Conservation (phyloP, 2,797 vertebrate genomes). For the Onychomys leucogaster region DNA sequence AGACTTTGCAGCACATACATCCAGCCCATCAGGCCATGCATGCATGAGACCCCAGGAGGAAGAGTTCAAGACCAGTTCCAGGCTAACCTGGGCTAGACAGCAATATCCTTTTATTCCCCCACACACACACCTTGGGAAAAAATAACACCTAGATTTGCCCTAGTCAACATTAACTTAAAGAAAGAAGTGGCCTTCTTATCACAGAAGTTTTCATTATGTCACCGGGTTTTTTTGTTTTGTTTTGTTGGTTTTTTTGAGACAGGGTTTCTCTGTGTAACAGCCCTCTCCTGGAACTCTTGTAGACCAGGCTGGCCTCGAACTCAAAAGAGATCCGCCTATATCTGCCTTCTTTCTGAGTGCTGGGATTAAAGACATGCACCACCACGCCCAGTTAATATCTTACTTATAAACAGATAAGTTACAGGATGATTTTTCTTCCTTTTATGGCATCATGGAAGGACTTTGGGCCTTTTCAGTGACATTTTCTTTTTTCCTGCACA, state of each 20-base stretch:
- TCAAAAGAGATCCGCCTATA: background rate
- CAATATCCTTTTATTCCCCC: background rate
- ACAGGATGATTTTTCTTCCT: background rate
- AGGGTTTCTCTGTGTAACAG: too few species aligned
- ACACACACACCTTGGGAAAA: too few species aligned
- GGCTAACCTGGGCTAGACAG: background rate
- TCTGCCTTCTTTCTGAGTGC: too few species aligned
- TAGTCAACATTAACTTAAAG: background rate
- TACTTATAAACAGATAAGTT: background rate
- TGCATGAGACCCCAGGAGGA: background rate
- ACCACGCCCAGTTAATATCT: background rate
- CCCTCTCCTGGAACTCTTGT: background rate
- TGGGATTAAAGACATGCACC: background rate
- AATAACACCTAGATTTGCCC: background rate
- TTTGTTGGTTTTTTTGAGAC: too few species aligned
- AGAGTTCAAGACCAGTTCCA: background rate
- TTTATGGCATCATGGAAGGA: background rate
- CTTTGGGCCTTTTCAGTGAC: background rate
- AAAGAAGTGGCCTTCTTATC: fast-evolving
- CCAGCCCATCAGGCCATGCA: background rate
- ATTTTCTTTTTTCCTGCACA: background rate
- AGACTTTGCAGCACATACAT: background rate
- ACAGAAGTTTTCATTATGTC: background rate
- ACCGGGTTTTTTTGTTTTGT: background rate
- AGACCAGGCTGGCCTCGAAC: background rate